phyloP scores from a whole-genome alignment of 2,113 vertebrate genomes.

The Burhinus oedicnemus region DNA sequence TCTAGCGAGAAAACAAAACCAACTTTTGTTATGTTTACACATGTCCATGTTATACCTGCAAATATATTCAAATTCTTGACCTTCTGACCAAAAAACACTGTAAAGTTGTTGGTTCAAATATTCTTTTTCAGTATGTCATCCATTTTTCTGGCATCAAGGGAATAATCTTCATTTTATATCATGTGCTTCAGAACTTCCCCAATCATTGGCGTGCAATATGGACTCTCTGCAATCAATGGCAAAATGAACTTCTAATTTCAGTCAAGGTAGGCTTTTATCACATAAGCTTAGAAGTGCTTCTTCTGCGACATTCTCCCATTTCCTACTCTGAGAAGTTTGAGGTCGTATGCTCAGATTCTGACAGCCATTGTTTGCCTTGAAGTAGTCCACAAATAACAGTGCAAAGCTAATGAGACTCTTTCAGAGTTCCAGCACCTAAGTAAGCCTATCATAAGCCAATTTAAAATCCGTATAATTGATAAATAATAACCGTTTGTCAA shows the following conservation, averaged over 20 bases:
- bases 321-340: background rate
- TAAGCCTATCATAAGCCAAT: background rate
- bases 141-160: background rate
- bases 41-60: background rate
- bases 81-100: background rate
- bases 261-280: background rate
- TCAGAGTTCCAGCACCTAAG: background rate
- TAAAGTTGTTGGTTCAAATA: background rate
- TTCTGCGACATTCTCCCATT: background rate
- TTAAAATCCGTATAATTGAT: background rate
- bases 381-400: background rate
- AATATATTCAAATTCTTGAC: background rate
- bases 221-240: background rate
- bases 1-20: background rate
- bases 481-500: background rate
- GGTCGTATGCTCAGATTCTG: background rate
- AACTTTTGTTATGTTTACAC: background rate
- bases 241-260: background rate
- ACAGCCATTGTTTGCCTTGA: background rate
- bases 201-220: rapidly evolving
- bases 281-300: background rate
- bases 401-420: background rate
- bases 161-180: background rate
- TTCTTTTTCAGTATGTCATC: background rate
- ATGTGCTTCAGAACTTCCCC: background rate